Evolutionary conservation across 2,888 invertebrate species (phyloP).

Genomic region (Lomographa bimaculata): DNA sequence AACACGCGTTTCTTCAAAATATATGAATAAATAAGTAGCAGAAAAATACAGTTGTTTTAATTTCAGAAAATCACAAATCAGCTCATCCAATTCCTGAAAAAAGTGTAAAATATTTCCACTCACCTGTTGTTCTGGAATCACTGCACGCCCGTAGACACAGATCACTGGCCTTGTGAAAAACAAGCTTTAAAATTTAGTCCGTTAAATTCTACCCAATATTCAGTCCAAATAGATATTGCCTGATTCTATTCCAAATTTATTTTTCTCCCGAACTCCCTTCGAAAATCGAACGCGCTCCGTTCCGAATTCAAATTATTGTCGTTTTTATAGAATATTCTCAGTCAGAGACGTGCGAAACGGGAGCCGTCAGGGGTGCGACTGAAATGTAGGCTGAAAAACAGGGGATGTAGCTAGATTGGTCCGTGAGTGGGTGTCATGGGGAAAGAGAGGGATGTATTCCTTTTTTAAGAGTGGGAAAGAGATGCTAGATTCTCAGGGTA

Average conservation of each 20-base stretch:
- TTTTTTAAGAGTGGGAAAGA: conserved; percentile 31
- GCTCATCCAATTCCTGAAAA: too few relatives aligned
- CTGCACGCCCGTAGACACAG: conserved; percentile 39
- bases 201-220: conserved; percentile 10
- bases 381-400: conserved; percentile 64
- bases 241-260: conserved; percentile 2
- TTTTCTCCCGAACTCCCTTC: conserved; percentile 6
- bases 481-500: conserved; percentile 47
- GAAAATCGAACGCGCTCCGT: conserved; percentile 17
- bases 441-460: conserved; percentile 46
- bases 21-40: too few relatives aligned
- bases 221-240: conserved; percentile 8
- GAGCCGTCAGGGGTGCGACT: conserved; percentile 57
- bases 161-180: conserved; percentile 35
- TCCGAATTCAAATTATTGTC: conserved; percentile 25
- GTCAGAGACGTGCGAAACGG: conserved; percentile 36
- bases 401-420: conserved; percentile 56
- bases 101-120: conserved; percentile 21
- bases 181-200: conserved; percentile 11
- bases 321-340: conserved; percentile 6
- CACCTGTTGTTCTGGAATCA: conserved; percentile 45
- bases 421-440: conserved; percentile 65
- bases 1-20: too few relatives aligned
- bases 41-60: too few relatives aligned
- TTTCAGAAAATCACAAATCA: too few relatives aligned